Evolutionary conservation across 2,797 vertebrate species (phyloP), one percentile per base, ranked within the genome.

Genomic region (Sphenopsis melanotis): DNA sequence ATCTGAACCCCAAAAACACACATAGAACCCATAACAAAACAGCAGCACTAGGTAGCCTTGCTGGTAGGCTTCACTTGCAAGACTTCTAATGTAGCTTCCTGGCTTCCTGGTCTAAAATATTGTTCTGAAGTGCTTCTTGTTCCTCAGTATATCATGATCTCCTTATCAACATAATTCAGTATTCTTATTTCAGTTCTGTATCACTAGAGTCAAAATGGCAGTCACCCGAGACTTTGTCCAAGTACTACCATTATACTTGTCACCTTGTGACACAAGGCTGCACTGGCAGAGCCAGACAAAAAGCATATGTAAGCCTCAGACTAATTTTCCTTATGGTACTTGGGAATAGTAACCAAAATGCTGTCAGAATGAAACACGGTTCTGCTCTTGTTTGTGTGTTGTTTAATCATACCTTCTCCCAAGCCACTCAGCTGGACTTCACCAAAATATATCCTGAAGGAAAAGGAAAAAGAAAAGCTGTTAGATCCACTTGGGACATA

Each of bases 351-450:
- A 86, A 77, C 15, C 87, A 74, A 75, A 57, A 11, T 20, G 23
- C 34, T 39, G 15, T 36, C 47, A 84, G 47, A 42, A 69, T 6
- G 5, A 60, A 94, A 83, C 65, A 53, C 7, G 74, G 61, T 82
- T 76, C 76, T 83, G 32, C 46, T 74, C 20, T 88, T 69, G 21
- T 60, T 71, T 61, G 11, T 55, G 10, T 63, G 12, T 63, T 84
- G 59, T 30, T 12, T 79, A 68, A 47, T 34, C 94, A 49, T 97
- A 99, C 99, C 99, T 99, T 99, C 99, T 97, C 99, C 99, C 96
- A 99, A 97, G 95, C 99, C 99, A 78, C 97, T 98, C 95, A 99
- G 98, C 53, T 99, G 99, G 37, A 99, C 99, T 97, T 99, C 99
- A 42, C 99, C 99, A 94, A 99, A 99, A 97, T 99, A 99, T 97